Evolutionary conservation across 2,888 invertebrate species (phyloP).

Genomic region (Osmoderma eremita): DNA sequence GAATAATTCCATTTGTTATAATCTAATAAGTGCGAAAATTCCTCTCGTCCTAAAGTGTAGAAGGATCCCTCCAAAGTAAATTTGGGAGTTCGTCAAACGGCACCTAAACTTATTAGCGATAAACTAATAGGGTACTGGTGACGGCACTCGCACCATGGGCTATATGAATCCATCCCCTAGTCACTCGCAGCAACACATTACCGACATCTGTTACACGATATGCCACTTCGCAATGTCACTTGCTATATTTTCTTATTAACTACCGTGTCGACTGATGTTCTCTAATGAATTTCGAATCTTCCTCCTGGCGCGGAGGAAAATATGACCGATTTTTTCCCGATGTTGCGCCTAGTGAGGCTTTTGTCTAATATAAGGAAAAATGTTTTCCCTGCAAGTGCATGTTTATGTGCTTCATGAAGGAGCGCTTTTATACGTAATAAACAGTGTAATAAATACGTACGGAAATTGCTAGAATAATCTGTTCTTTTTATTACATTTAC

Average conservation of each 20-base stretch:
- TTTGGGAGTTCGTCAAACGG: constrained; percentile 36
- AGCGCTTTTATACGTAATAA: too few species aligned
- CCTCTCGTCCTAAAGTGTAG: constrained; percentile 6
- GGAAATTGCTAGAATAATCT: too few species aligned
- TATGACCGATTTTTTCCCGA: constrained; percentile 7
- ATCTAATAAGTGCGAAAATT: constrained; percentile 16
- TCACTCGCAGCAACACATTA: constrained; percentile 38
- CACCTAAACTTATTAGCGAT: constrained; percentile 39
- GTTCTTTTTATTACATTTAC: too few species aligned
- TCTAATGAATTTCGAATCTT: constrained; percentile 42
- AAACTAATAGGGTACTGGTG: constrained; percentile 37
- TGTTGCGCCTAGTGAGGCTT: neutral
- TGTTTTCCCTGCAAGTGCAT: neutral
- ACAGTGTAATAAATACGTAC: too few species aligned
- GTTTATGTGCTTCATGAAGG: too few species aligned
- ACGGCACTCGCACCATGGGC: constrained; percentile 18
- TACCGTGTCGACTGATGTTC: constrained; percentile 37
- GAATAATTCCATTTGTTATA: constrained; percentile 19
- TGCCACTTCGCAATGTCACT: constrained; percentile 42
- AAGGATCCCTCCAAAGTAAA: constrained; percentile 22
- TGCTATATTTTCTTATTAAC: constrained; percentile 44
- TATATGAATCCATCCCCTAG: constrained; percentile 32
- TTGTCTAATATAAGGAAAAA: neutral
- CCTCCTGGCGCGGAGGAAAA: constrained; percentile 7
- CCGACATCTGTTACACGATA: constrained; percentile 43